Conservation (phyloP, 2,113 vertebrate species). For the Albula goreensis region DNA sequence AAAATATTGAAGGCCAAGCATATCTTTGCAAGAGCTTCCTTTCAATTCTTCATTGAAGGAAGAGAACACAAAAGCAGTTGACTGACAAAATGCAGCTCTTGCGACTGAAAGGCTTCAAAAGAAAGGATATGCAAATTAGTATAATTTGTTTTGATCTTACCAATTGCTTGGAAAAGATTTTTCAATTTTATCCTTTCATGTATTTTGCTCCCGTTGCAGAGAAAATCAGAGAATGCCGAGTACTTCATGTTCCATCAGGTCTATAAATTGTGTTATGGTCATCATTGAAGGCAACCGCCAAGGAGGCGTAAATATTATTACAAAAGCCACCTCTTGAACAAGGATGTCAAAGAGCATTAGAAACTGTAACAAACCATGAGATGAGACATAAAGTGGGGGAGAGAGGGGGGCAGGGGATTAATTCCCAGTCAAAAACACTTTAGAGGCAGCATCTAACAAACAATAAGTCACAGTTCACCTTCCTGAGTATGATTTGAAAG, state of each 20-base stretch:
- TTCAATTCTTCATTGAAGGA: background rate
- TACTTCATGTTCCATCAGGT: background rate
- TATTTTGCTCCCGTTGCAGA: background rate
- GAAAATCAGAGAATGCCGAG: background rate
- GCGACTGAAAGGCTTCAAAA: conserved; percentile 4
- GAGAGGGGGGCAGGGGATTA: background rate
- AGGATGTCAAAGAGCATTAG: conserved; percentile 2
- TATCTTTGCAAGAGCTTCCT: background rate
- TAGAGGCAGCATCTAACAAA: background rate
- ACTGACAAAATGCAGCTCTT: background rate
- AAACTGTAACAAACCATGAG: background rate
- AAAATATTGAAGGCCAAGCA: background rate
- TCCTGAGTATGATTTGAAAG: background rate
- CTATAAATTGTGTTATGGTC: conserved; percentile 4
- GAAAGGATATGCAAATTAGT: conserved; percentile 5
- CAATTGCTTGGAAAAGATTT: background rate
- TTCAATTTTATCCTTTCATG: background rate
- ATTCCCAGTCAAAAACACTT: background rate
- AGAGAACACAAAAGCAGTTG: conserved; percentile 1
- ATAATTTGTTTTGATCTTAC: conserved; percentile 18
- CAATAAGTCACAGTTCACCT: background rate
- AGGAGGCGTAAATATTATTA: background rate
- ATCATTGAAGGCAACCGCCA: background rate
- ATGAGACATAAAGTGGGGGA: background rate
- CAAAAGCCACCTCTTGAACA: background rate